These are phyloP conservation scores for Pipra filicauda DNA, from an alignment of 2,113 vertebrate genomes.

Conservation along the genomic window DNA sequence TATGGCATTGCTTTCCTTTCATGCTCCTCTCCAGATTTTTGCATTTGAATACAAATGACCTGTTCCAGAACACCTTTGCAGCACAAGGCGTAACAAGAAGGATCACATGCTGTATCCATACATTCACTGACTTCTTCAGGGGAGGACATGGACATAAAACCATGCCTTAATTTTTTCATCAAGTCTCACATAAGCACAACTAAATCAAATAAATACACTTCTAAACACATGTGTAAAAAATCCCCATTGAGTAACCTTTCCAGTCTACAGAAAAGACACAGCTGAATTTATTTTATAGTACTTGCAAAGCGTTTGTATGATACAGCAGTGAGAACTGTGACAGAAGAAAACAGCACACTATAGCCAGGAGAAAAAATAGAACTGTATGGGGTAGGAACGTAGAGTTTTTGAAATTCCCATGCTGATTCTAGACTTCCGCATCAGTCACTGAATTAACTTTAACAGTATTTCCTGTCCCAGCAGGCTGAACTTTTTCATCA, in stretches of 20 bases:
- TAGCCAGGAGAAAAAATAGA: neutral
- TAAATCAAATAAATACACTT: neutral
- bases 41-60: neutral
- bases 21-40: neutral
- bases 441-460: neutral
- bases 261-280: neutral
- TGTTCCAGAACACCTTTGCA: neutral
- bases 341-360: neutral
- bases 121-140: neutral
- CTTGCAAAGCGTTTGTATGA: neutral
- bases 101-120: neutral
- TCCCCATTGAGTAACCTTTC: neutral
- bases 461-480: neutral
- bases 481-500: neutral
- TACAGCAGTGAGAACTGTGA: neutral
- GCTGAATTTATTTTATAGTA: neutral
- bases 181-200: neutral
- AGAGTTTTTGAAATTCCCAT: neutral
- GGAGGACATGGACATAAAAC: neutral
- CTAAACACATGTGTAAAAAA: neutral
- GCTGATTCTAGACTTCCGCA: neutral
- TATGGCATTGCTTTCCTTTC: neutral
- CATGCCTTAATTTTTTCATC: neutral
- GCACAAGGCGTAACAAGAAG: neutral
- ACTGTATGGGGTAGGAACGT: neutral